phyloP scores from a whole-genome alignment of 2,113 vertebrate species.

The Microtus richardsoni region DNA sequence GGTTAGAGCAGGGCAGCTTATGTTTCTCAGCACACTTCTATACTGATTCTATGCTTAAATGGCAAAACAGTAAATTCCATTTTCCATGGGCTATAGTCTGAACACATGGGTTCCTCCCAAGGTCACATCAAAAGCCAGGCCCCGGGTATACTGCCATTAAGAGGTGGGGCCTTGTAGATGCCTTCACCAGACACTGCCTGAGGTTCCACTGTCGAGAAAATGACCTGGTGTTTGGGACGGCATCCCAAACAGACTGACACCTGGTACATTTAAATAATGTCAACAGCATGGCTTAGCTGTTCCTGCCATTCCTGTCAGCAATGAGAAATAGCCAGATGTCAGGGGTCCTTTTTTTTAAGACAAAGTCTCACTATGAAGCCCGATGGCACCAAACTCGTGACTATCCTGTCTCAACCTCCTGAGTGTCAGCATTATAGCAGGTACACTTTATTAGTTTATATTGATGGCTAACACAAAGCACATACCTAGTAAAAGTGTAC shows the following conservation, averaged over 20 bases:
- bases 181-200: not conserved
- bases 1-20: not conserved
- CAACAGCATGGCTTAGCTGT: not conserved
- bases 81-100: not conserved
- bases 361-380: not conserved
- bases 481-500: not conserved
- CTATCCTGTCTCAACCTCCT: not conserved
- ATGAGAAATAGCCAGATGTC: not conserved
- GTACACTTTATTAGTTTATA: not conserved
- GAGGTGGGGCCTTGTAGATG: not conserved
- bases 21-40: not conserved
- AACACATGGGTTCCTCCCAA: not conserved
- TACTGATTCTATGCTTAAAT: not conserved
- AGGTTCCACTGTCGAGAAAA: not conserved
- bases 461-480: not conserved
- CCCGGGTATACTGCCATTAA: not conserved
- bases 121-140: not conserved
- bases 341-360: not conserved
- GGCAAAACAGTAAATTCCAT: not conserved
- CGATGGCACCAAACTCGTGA: not conserved
- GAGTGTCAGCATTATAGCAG: not conserved
- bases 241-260: not conserved
- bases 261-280: not conserved
- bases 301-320: not conserved
- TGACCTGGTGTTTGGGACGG: not conserved